Evolutionary conservation across 2,113 vertebrate genomes (phyloP), one percentile per base, ranked within the genome.

Genomic region (Pteronura brasiliensis): DNA sequence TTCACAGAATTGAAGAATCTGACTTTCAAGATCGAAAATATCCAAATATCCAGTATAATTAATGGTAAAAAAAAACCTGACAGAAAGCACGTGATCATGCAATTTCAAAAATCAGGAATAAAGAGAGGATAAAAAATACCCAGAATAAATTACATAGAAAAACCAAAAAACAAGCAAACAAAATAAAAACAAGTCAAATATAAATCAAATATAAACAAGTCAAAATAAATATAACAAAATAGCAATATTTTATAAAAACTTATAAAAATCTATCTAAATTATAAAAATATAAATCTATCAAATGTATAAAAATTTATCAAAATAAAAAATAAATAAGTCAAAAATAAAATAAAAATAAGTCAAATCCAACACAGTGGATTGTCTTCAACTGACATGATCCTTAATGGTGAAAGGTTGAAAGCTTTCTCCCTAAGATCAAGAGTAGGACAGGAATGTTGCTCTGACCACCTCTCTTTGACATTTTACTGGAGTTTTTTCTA

Each of bases 21-120:
- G 21, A 8, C 21, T 14, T 80, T 80, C 13, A 52, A 39, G 29
- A 47, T 29, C 23, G 20, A 61, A 82, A 83, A 55, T 18, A 55
- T 55, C 7, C 44, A 83, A 18, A 23, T 79, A 74, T 21, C 52
- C 55, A 39, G 57, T 25, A 80, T 25, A 69, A n/a, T 20, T 18
- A 47, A 21, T 39, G 59, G 47, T n/a, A 69, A n/a, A 20, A n/a
- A n/a, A 69, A 82, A 49, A n/a, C 11, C 11, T 47, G 5, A 15
- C 2, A 8, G 15, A 34, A 57, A 6, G 31, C 7, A 17, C 8
- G 13, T 11, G 6, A 18, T 52, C 12, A 11, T 0, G 14, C 11
- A 55, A 31, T 27, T 71, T 76, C 34, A 77, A 79, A 90, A 52
- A 57, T 29, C n/a, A 76, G n/a, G 27, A 83, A 39, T 52, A 65